Base-by-base conservation (phyloP, 2,888 invertebrate genomes). In the Lutraria lutraria region DNA sequence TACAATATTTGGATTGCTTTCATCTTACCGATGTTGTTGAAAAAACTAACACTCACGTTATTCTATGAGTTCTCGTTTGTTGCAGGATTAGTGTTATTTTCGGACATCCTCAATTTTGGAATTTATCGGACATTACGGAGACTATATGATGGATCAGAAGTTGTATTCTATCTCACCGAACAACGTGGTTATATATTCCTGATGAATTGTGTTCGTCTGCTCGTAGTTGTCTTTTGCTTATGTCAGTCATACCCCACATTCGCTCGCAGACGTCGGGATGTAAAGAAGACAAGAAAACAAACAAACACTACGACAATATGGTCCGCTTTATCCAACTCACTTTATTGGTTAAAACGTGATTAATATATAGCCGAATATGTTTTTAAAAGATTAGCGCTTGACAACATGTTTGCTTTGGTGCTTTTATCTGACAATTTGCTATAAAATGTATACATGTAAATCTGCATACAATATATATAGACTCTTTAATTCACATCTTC, bases 181-280 rank as follows among this genome's bases (percentile, higher is more conserved):
- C 90, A 90, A 21, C 86, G 88, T 34, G 88, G 87, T 15, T 90
- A 81, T 63, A 54, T 90, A 8, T 90, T 90, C 68, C 31, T 83
- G 3, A 89, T 90, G 90, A 90, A 90, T 60, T 83, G 84, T 25
- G 31, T 85, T 19, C 54, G 90, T 21, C 52, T 90, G 21, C 72
- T 83, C 56, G 80, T 85, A 19, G 85, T 89, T 16, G 53, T 81
- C 31, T 86, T 81, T 76, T 89, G 90, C 29, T 31, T 90, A n/a
- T n/a, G 56, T 21, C 80, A 60, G 25, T 90, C 90, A 10, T 25
- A 83, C 3, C 87, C 88, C 0, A 63, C 85, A n/a, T 88, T 89
- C 60, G 29, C 85, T 34, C 88, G 76, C 21, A 31, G 72, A 15
- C 31, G 80, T 63, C 63, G 83, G 81, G 43, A 31, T 0, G 81